Conservation (phyloP, 2,113 vertebrate genomes). For the Pimephales promelas region DNA sequence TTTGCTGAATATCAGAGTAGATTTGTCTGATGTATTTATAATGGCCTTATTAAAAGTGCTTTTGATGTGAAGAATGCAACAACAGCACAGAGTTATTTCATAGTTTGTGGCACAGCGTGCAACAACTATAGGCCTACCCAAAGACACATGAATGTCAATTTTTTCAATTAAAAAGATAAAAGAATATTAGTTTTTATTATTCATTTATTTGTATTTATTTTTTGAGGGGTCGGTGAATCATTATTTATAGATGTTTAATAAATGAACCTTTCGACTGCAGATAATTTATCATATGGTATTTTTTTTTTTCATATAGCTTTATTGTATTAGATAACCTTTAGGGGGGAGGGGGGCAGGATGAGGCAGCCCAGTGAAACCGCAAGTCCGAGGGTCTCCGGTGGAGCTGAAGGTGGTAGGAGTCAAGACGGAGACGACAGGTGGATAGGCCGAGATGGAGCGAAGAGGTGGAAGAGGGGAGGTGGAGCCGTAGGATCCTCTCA, state of each 20-base stretch:
- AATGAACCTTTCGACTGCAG: not conserved
- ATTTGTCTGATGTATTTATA: slow-evolving; percentile 81
- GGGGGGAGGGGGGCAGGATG: too few relatives aligned
- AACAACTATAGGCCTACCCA: slow-evolving; percentile 42
- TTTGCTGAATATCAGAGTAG: slow-evolving; percentile 79
- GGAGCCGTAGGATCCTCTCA: too few relatives aligned
- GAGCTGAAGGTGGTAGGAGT: too few relatives aligned
- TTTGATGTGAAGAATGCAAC: slow-evolving; percentile 80
- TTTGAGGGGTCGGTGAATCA: slow-evolving; percentile 54
- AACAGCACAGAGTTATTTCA: slow-evolving; percentile 67
- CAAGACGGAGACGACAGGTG: too few relatives aligned
- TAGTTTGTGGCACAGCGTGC: slow-evolving; percentile 59
- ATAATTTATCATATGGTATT: not conserved
- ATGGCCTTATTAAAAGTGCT: slow-evolving; percentile 78
- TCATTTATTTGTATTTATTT: slow-evolving; percentile 60
- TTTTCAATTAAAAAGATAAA: slow-evolving; percentile 7
- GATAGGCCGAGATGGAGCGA: too few relatives aligned
- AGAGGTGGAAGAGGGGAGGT: too few relatives aligned
- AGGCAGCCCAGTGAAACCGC: too few relatives aligned
- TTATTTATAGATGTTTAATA: not conserved
- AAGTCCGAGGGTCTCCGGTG: too few relatives aligned
- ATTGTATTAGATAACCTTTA: not conserved
- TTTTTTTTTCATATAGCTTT: not conserved
- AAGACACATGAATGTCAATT: slow-evolving; percentile 9
- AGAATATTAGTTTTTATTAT: not conserved